A percentile compares a stretch with the other conserved stretches of the same genome.
phyloP scores from a whole-genome alignment of 2,888 invertebrate genomes.

The Orchesella flavescens region DNA sequence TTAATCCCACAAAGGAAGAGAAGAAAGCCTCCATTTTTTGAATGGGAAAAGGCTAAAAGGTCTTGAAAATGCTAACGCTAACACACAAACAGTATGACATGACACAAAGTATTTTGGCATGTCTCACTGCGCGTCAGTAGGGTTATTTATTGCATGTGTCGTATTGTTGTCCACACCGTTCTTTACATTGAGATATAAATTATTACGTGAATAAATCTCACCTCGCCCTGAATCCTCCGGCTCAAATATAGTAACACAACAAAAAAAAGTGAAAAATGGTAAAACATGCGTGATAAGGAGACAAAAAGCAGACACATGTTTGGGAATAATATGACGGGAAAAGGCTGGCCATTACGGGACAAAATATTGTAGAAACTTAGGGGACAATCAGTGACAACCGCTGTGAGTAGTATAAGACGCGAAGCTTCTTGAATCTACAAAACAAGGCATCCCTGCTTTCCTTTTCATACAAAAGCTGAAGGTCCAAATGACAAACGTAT shows the following conservation, averaged over 20 bases:
- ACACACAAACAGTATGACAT: too few species aligned
- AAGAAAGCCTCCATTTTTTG: too few species aligned
- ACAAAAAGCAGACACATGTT: conserved; percentile 16
- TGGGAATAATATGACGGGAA: too few species aligned
- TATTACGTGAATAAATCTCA: conserved; percentile 52
- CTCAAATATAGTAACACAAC: background rate
- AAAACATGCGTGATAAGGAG: conserved; percentile 22
- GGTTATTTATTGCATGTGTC: conserved; percentile 49
- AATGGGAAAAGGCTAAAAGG: background rate
- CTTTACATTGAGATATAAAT: conserved; percentile 34
- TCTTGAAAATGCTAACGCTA: background rate
- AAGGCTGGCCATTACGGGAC: background rate
- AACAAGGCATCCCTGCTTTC: background rate
- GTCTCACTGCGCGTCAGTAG: background rate
- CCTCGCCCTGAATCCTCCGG: conserved; percentile 32
- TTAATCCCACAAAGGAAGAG: too few species aligned
- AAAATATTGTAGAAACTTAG: background rate
- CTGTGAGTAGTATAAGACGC: conserved; percentile 15
- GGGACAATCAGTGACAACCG: conserved; percentile 12
- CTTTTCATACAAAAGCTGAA: conserved; percentile 10
- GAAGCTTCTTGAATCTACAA: too few species aligned
- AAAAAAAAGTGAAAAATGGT: conserved; percentile 17
- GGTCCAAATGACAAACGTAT: conserved; percentile 13
- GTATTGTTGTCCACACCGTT: conserved; percentile 46
- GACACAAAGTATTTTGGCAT: too few species aligned